Percentiles rank a stretch among this genome's conserved stretches.
phyloP scores from a whole-genome alignment of 1,140 invertebrate species.

The Lamellibrachia luymesi region DNA sequence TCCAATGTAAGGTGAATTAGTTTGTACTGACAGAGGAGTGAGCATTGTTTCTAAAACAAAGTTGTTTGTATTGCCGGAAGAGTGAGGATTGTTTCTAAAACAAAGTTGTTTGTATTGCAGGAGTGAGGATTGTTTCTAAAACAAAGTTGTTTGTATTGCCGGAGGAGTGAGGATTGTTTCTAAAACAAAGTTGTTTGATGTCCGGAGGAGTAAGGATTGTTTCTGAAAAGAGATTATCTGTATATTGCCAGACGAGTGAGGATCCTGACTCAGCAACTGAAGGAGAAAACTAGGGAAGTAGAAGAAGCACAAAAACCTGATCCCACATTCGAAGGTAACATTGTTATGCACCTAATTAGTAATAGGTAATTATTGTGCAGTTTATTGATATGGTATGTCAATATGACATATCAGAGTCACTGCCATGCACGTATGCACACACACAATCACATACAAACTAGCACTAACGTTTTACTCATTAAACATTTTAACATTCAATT shows the following conservation, averaged over 20 bases:
- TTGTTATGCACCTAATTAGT: not conserved
- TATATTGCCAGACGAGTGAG: constrained; percentile 24
- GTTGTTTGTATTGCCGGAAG: too few species aligned
- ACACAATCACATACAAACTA: too few species aligned
- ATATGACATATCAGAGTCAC: not conserved
- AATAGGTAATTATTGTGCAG: not conserved
- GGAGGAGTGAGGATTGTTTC: not conserved
- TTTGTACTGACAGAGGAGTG: too few species aligned
- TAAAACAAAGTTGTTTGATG: not conserved
- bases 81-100: too few species aligned
- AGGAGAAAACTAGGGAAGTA: constrained; percentile 30
- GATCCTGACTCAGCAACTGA: constrained; percentile 42
- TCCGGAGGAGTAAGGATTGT: too few species aligned
- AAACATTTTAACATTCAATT: too few species aligned
- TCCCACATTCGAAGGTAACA: constrained; percentile 39
- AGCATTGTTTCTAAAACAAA: too few species aligned
- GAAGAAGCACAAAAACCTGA: constrained; percentile 33
- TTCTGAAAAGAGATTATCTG: not conserved
- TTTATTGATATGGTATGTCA: not conserved
- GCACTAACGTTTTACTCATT: too few species aligned
- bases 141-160: not conserved
- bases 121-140: too few species aligned
- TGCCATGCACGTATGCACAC: not conserved
- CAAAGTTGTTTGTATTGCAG: not conserved
- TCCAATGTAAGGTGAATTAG: too few species aligned